A percentile compares a stretch with the other conserved stretches of the same genome.
phyloP scores from a whole-genome alignment of 2,888 invertebrate genomes.

The Hedya salicella region DNA sequence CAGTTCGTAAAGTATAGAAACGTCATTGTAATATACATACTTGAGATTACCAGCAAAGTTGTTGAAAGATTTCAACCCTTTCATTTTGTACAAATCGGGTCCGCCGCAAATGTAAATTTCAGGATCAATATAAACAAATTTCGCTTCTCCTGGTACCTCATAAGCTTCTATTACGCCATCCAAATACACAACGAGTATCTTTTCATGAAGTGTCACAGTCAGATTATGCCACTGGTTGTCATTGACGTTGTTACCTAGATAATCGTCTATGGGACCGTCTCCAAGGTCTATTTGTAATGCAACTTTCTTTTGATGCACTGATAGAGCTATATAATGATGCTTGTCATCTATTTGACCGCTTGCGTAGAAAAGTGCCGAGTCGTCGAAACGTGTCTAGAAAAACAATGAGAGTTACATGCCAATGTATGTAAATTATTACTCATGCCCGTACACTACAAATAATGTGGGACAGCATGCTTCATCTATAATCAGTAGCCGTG shows the following conservation, averaged over 20 bases:
- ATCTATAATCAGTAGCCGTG: background rate
- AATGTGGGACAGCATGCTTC: background rate
- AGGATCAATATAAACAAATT: constrained; percentile 94
- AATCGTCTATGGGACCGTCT: constrained; percentile 88
- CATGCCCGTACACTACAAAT: background rate
- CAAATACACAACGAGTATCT: constrained; percentile 89
- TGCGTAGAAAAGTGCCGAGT: constrained; percentile 96
- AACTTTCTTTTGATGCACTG: constrained; percentile 92
- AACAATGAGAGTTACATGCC: background rate
- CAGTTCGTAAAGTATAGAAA: constrained; percentile 95
- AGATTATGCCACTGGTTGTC: constrained; percentile 95
- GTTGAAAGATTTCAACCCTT: constrained; percentile 91
- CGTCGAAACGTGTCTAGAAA: constrained; percentile 93
- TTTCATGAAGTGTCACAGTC: constrained; percentile 92
- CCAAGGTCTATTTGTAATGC: constrained; percentile 95
- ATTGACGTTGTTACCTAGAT: constrained; percentile 88
- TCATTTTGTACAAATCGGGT: constrained; percentile 92
- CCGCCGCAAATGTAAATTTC: constrained; percentile 97
- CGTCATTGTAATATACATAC: constrained; percentile 96
- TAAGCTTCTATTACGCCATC: constrained; percentile 89
- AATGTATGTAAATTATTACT: background rate
- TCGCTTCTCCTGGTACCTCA: constrained; percentile 88
- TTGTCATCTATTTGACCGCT: constrained; percentile 95
- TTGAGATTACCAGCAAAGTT: constrained; percentile 96
- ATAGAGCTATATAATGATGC: constrained; percentile 95